Percentiles rank a stretch among this genome's conserved stretches.
phyloP scores from a whole-genome alignment of 2,113 vertebrate species.

The Microcebus tavaratra region DNA sequence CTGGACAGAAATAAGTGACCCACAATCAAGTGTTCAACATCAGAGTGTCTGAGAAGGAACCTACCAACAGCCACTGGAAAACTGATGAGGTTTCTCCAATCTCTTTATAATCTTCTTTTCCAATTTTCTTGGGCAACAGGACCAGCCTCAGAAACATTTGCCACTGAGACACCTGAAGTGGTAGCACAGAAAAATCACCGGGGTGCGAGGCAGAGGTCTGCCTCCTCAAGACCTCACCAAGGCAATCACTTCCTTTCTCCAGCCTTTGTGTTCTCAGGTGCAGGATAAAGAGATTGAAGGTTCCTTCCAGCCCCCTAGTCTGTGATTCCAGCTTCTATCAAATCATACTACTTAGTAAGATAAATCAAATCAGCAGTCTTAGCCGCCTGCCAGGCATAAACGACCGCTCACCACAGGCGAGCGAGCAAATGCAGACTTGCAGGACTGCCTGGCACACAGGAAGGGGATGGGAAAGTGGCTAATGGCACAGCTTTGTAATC shows the following conservation, averaged over 20 bases:
- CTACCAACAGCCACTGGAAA: background rate
- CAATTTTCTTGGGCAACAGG: background rate
- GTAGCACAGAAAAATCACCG: background rate
- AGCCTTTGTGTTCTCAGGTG: background rate
- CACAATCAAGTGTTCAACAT: background rate
- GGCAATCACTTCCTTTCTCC: background rate
- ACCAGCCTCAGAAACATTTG: background rate
- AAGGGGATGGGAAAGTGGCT: background rate
- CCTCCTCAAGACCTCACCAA: background rate
- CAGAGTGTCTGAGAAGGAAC: background rate
- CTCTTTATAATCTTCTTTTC: background rate
- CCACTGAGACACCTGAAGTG: background rate
- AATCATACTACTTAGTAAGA: conserved; percentile 15
- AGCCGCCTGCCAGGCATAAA: background rate
- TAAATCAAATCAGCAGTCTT: conserved; percentile 18
- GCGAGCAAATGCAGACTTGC: background rate
- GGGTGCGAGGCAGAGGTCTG: background rate
- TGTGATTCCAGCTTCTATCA: background rate
- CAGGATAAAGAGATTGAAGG: background rate
- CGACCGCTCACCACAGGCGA: background rate
- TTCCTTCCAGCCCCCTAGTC: background rate
- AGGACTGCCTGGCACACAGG: background rate
- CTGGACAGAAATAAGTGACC: background rate
- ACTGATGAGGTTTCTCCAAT: background rate
- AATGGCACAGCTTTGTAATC: background rate